Conservation (phyloP, 1,140 invertebrate genomes). For the Drosophila suzukii region DNA sequence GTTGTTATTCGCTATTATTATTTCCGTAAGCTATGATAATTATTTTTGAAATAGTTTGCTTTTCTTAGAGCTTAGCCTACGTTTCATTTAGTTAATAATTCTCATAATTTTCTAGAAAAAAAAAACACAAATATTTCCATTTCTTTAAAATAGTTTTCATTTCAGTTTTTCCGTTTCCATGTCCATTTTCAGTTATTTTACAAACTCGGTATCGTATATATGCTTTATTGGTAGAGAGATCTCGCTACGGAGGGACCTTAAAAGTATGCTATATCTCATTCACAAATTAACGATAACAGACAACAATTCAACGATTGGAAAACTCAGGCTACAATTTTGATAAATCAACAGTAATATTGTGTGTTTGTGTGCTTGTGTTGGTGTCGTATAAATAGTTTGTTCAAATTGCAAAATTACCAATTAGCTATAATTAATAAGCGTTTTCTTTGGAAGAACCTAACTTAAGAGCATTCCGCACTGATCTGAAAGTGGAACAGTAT, state of each 20-base stretch:
- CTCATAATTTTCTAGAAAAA: conserved; percentile 58
- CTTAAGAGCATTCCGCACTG: conserved; percentile 54
- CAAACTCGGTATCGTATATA: conserved; percentile 5
- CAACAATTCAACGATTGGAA: conserved; percentile 42
- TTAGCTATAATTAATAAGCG: conserved; percentile 77
- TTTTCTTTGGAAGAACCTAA: conserved; percentile 80
- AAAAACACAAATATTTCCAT: conserved; percentile 58
- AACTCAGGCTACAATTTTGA: conserved; percentile 34
- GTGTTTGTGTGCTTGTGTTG: conserved; percentile 2
- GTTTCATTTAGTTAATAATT: conserved; percentile 41
- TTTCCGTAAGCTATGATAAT: conserved; percentile 41
- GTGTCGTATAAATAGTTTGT: conserved; percentile 21
- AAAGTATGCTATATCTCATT: conserved; percentile 46
- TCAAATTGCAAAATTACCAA: conserved; percentile 36
- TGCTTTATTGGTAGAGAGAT: conserved; percentile 40
- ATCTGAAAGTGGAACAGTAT: conserved; percentile 39
- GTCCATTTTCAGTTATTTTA: conserved; percentile 1
- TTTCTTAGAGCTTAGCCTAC: conserved; percentile 45
- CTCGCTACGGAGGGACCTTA: conserved; percentile 50
- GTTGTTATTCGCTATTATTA: conserved; percentile 47
- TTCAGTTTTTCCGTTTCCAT: conserved; percentile 22
- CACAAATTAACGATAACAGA: conserved; percentile 57
- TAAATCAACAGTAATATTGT: conserved; percentile 19
- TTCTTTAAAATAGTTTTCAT: conserved; percentile 70
- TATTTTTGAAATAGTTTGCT: conserved; percentile 44